These are phyloP conservation scores for Scaptomyza graminum DNA, from an alignment of 1,140 invertebrate species.

Conservation along the genomic window DNA sequence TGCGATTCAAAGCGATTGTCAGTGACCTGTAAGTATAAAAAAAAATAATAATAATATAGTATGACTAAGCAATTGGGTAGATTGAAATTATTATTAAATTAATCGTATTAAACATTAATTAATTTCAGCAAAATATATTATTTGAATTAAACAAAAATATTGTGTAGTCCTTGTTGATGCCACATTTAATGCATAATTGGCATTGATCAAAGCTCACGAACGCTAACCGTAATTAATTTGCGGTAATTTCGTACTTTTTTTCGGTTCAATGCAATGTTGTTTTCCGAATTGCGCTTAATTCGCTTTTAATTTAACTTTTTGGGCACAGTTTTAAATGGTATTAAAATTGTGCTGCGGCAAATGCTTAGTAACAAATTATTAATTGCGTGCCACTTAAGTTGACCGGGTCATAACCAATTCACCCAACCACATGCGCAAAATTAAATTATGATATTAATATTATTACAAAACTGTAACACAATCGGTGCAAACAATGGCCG, in stretches of 20 bases:
- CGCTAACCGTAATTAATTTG: slow-evolving; percentile 41
- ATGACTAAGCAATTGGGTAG: no score
- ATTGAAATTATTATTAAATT: no score
- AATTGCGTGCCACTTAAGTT: slow-evolving; percentile 22
- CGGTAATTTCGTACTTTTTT: slow-evolving; percentile 1
- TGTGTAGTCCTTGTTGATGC: slow-evolving; percentile 19
- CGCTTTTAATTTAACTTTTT: slow-evolving; percentile 50
- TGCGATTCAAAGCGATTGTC: background rate
- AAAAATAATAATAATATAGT: background rate
- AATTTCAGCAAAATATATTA: no score
- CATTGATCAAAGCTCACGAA: slow-evolving; percentile 9
- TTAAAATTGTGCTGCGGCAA: slow-evolving; percentile 46
- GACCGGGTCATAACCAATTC: slow-evolving; percentile 1
- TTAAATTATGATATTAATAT: slow-evolving; percentile 73
- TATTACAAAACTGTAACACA: slow-evolving; percentile 56
- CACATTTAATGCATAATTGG: slow-evolving; percentile 33
- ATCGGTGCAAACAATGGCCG: no score
- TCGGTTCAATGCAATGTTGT: no score
- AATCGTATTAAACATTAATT: no score
- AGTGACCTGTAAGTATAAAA: slow-evolving; percentile 22
- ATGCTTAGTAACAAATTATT: slow-evolving; percentile 32
- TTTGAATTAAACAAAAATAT: background rate
- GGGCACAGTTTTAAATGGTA: slow-evolving; percentile 35
- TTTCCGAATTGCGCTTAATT: slow-evolving; percentile 28
- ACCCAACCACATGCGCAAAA: slow-evolving; percentile 23